Base-by-base conservation (phyloP, 2,797 vertebrate genomes). In the Schizopygopsis pylzovi region DNA sequence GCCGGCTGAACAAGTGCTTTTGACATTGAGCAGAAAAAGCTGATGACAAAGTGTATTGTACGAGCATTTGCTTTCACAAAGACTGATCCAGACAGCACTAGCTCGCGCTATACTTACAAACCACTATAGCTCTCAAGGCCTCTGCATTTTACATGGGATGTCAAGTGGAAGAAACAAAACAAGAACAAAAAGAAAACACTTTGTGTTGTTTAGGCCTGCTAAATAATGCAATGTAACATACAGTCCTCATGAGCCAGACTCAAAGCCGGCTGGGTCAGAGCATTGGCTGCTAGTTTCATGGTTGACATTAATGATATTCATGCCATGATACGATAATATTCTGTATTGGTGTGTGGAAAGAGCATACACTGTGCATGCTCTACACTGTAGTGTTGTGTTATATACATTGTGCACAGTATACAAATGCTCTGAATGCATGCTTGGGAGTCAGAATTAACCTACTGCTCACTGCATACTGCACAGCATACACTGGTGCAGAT, bases 1-100 rank as follows among this genome's bases (percentile, higher is more conserved):
- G 77, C 77, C 25, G 9, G 56, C 68, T 76, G 84, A 67, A 86
- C 76, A 85, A 85, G 87, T 68, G 77, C 84, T 63, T 75, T 79
- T 83, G 84, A 83, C 87, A 86, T 81, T 81, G 86, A 87, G 83
- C 72, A 82, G 83, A 85, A 76, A 81, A 84, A 81, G 61, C 82
- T 76, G 77, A 56, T 84, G 76, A 47, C 61, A 84, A 71, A 83
- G 68, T 81, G 63, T 80, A 73, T 85, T 86, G 82, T 86, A 70
- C 43, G 37, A 75, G 78, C 78, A 63, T 70, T 65, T 79, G 75
- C 81, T 61, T 77, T 49, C 45, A 49, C 56, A 70, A 61, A 87
- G 68, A 41, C 81, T 18, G 37, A 56, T 80, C 11, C 76, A 67
- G 76, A 63, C 41, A 41, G 39, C 45, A 59, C 43, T 15, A 41